These are phyloP conservation scores for Carterocephalus palaemon DNA, from an alignment of 2,888 invertebrate species.

Conservation along the genomic window DNA sequence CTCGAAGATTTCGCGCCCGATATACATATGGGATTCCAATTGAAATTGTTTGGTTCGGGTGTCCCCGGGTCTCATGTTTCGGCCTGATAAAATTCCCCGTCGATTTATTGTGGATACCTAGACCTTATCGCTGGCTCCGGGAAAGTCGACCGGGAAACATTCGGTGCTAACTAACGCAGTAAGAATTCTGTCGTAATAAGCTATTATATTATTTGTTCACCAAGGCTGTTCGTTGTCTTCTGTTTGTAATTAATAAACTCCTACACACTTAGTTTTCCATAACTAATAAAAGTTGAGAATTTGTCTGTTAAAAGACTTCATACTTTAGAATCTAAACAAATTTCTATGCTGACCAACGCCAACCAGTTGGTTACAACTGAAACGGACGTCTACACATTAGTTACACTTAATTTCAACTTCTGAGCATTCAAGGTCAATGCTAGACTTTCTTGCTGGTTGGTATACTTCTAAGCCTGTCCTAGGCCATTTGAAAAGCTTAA, in stretches of 20 bases:
- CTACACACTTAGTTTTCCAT: too few species aligned
- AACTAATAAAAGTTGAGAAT: too few species aligned
- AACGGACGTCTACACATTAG: too few species aligned
- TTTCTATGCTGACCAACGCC: too few species aligned
- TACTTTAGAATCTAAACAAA: too few species aligned
- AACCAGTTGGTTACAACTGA: too few species aligned
- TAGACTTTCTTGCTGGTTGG: too few species aligned
- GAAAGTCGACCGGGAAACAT: constrained; percentile 3
- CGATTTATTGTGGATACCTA: constrained; percentile 28
- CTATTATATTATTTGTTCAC: constrained; percentile 3
- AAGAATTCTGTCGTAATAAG: neutral
- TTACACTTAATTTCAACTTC: too few species aligned
- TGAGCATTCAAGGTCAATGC: too few species aligned
- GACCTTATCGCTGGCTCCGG: constrained; percentile 9
- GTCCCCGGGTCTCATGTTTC: constrained; percentile 34
- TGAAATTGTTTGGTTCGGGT: constrained; percentile 37
- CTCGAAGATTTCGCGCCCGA: constrained; percentile 24
- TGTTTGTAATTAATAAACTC: neutral
- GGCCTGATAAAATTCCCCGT: constrained; percentile 37
- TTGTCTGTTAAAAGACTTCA: too few species aligned
- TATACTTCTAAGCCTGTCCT: too few species aligned
- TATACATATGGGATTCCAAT: constrained; percentile 40
- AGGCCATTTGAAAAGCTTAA: too few species aligned
- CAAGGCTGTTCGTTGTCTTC: neutral
- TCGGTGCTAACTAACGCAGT: constrained; percentile 9